Conservation (phyloP, 2,888 invertebrate genomes). For the Mesochorus sp. region DNA sequence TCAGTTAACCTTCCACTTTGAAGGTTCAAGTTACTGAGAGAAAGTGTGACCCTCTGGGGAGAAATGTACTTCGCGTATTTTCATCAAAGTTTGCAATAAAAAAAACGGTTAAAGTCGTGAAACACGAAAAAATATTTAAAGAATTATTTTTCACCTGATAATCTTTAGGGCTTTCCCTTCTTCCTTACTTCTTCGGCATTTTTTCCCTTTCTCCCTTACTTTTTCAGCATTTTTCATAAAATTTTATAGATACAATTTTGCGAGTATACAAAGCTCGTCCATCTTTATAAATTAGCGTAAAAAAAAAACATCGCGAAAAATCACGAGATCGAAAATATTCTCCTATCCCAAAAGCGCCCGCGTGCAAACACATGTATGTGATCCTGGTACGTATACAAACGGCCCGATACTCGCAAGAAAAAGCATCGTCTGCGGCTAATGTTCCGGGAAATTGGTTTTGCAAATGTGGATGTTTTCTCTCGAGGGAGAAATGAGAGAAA, state of each 20-base stretch:
- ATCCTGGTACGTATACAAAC: background rate
- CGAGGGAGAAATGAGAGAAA: constrained; percentile 74
- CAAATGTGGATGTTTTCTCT: constrained; percentile 75
- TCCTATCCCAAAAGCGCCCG: background rate
- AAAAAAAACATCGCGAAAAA: background rate
- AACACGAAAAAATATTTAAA: too few relatives aligned
- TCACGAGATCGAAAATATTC: background rate
- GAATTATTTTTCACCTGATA: too few relatives aligned
- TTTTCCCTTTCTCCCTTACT: too few relatives aligned
- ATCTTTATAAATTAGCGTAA: too few relatives aligned
- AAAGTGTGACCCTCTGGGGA: background rate
- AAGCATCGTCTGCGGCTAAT: constrained; percentile 77
- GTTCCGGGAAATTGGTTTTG: constrained; percentile 80
- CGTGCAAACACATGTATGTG: background rate
- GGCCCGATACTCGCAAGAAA: constrained; percentile 40
- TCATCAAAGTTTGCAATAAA: too few relatives aligned
- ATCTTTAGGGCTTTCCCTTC: too few relatives aligned
- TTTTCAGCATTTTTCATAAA: too few relatives aligned
- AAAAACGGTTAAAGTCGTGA: too few relatives aligned
- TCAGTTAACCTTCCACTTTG: background rate
- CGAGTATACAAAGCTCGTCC: too few relatives aligned
- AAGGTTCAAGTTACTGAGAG: background rate
- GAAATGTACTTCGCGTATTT: too few relatives aligned
- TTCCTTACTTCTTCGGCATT: too few relatives aligned
- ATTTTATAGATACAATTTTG: too few relatives aligned